Evolutionary conservation across 2,113 vertebrate species (phyloP).

Genomic region (Hucho hucho): DNA sequence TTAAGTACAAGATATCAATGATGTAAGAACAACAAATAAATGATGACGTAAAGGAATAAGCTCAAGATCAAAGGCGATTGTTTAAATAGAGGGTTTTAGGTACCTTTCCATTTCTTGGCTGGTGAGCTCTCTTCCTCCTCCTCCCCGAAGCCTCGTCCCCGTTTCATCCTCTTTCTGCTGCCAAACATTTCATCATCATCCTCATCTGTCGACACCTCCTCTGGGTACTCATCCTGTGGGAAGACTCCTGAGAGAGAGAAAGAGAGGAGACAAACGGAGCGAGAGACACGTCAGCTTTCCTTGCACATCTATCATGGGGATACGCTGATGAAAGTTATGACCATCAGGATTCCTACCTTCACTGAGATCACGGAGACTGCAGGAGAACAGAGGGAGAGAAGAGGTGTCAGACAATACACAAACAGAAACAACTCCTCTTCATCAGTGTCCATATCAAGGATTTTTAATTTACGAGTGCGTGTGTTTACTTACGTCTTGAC

Average conservation of each 20-base stretch:
- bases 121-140: slow-evolving; percentile 15
- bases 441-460: neutral
- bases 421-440: neutral
- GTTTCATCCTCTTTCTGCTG: slow-evolving; percentile 72
- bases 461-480: neutral
- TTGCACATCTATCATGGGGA: neutral
- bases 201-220: slow-evolving; percentile 80
- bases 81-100: neutral
- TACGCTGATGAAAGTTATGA: neutral
- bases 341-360: slow-evolving; percentile 76
- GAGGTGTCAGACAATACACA: neutral
- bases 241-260: slow-evolving; percentile 70
- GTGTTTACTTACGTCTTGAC: slow-evolving; percentile 82
- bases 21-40: too few species aligned
- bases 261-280: neutral
- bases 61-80: too few species aligned
- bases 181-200: slow-evolving; percentile 72
- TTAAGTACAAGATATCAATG: too few species aligned
- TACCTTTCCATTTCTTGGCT: slow-evolving; percentile 49
- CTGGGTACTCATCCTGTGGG: slow-evolving; percentile 69
- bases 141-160: slow-evolving; percentile 23
- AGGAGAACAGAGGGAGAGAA: slow-evolving; percentile 19
- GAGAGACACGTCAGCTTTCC: neutral
- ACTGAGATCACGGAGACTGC: slow-evolving; percentile 83
- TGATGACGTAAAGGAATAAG: too few species aligned